Evolutionary conservation across 2,797 vertebrate species (phyloP).

Genomic region (Brachyrhaphis roseni): DNA sequence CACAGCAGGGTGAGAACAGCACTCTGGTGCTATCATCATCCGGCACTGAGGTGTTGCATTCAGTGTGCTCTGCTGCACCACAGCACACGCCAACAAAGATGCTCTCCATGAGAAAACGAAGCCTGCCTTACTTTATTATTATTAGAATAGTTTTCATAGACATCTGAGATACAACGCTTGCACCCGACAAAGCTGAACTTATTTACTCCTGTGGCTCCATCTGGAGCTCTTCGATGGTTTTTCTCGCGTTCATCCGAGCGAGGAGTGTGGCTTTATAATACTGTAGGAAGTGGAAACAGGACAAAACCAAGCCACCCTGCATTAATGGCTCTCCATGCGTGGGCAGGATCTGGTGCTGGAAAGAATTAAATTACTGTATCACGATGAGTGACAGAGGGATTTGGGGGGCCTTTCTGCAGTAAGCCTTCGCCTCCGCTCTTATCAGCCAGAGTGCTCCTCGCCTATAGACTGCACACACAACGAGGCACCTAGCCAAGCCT

Average conservation of each 20-base stretch:
- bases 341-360: constrained; percentile 76
- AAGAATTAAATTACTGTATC: constrained; percentile 80
- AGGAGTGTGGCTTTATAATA: constrained; percentile 64
- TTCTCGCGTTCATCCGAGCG: constrained; percentile 49
- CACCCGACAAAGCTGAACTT: constrained; percentile 36
- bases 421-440: constrained; percentile 68
- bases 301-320: constrained; percentile 66
- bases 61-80: constrained; percentile 45
- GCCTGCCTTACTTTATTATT: constrained; percentile 13
- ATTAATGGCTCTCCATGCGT: constrained; percentile 70
- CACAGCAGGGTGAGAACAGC: constrained; percentile 56
- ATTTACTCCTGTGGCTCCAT: constrained; percentile 35
- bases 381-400: constrained; percentile 79
- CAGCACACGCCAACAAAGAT: constrained; percentile 43
- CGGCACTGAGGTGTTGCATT: constrained; percentile 72
- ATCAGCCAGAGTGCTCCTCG: constrained; percentile 77
- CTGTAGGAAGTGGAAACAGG: constrained; percentile 74
- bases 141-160: constrained; percentile 9
- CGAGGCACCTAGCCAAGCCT: constrained; percentile 78
- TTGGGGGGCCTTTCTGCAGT: constrained; percentile 73
- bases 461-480: constrained; percentile 74
- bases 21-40: constrained; percentile 61
- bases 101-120: constrained; percentile 22
- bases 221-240: constrained; percentile 53
- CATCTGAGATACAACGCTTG: constrained; percentile 9